phyloP scores from a whole-genome alignment of 2,888 invertebrate genomes.

The Eubasilissa splendida region DNA sequence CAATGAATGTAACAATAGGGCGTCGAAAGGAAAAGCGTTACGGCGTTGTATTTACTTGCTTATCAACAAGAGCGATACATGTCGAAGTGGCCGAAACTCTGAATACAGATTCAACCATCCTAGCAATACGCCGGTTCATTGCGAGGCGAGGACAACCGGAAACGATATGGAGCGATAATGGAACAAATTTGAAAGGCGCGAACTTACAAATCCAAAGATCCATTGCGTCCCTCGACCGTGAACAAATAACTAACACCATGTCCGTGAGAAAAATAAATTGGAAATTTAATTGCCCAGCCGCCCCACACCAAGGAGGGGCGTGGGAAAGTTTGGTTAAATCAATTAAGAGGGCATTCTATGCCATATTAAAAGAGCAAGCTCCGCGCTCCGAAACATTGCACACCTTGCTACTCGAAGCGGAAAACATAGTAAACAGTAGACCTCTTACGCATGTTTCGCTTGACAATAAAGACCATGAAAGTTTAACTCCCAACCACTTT shows the following conservation, averaged over 20 bases:
- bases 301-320: background rate
- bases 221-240: background rate
- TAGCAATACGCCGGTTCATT: background rate
- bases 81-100: background rate
- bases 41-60: background rate
- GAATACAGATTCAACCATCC: background rate
- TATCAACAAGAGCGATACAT: background rate
- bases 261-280: background rate
- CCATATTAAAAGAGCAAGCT: background rate
- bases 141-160: background rate
- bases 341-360: background rate
- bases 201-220: background rate
- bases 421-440: background rate
- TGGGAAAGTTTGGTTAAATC: constrained; percentile 9
- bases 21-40: constrained; percentile 9
- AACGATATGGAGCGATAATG: background rate
- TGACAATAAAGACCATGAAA: background rate
- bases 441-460: background rate
- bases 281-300: background rate
- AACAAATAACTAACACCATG: background rate
- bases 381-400: background rate
- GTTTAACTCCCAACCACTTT: background rate
- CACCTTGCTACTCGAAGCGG: background rate
- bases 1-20: background rate
- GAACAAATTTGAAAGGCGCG: background rate